phyloP scores from a whole-genome alignment of 1,140 invertebrate species.

The Mycetomoellerius zeteki region DNA sequence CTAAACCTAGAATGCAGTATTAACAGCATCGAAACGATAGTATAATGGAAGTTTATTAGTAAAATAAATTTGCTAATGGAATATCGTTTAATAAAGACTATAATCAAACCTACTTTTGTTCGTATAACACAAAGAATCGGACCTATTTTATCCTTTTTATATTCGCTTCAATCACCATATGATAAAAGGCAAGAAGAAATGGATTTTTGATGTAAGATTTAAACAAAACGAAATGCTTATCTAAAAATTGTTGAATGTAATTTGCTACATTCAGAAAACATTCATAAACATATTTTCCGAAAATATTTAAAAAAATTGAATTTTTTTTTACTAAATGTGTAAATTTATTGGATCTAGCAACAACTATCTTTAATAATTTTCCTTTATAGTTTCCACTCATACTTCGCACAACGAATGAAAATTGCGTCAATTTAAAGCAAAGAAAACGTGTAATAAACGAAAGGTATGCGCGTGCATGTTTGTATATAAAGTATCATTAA shows the following conservation, averaged over 20 bases:
- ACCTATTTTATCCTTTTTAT: background rate
- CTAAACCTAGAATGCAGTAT: background rate
- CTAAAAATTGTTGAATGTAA: background rate
- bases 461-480: background rate
- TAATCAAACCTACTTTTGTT: background rate
- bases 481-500: background rate
- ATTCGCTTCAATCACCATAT: background rate
- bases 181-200: background rate
- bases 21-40: background rate
- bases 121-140: background rate
- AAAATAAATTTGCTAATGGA: conserved; percentile 25
- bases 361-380: background rate
- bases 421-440: background rate
- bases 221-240: background rate
- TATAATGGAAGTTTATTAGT: background rate
- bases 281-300: background rate
- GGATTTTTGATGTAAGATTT: background rate
- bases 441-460: background rate
- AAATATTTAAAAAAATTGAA: conserved; percentile 6
- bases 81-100: background rate
- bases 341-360: background rate
- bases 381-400: background rate
- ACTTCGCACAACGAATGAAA: background rate
- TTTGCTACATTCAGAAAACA: background rate
- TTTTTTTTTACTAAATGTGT: background rate